Percentiles rank a stretch among this genome's conserved stretches.
Conservation (phyloP, 2,888 invertebrate genomes). For the Lasioglossum leucozonium region DNA sequence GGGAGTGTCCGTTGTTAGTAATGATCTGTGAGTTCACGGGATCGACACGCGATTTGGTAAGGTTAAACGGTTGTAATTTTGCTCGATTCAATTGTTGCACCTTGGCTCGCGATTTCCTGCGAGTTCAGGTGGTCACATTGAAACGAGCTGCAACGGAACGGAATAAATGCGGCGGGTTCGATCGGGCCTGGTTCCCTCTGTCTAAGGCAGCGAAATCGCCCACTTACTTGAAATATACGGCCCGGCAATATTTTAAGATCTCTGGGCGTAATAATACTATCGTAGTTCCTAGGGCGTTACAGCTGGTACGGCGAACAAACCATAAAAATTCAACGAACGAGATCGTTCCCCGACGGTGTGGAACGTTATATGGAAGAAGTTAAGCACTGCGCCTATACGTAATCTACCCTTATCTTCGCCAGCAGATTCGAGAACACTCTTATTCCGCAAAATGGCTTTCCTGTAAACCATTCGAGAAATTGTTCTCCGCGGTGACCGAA, state of each 20-base stretch:
- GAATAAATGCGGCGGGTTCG: slow-evolving; percentile 59
- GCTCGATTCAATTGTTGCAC: slow-evolving; percentile 4
- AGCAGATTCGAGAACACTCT: slow-evolving; percentile 60
- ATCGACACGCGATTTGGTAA: not conserved
- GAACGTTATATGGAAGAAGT: slow-evolving; percentile 64
- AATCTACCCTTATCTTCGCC: slow-evolving; percentile 64
- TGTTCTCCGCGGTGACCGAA: slow-evolving; percentile 18
- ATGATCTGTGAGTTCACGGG: not conserved
- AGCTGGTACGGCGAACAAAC: slow-evolving; percentile 67
- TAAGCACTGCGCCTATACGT: slow-evolving; percentile 62
- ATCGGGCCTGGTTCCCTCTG: slow-evolving; percentile 47
- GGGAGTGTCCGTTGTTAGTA: not conserved
- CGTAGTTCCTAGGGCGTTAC: slow-evolving; percentile 65
- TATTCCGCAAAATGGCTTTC: slow-evolving; percentile 47
- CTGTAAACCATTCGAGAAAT: slow-evolving; percentile 47
- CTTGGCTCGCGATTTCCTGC: slow-evolving; percentile 2
- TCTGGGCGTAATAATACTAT: slow-evolving; percentile 71
- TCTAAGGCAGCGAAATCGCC: slow-evolving; percentile 62
- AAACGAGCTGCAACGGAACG: slow-evolving; percentile 39
- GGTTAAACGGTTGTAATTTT: slow-evolving; percentile 4
- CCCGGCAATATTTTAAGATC: slow-evolving; percentile 71
- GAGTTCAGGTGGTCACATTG: slow-evolving; percentile 22
- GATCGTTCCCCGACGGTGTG: slow-evolving; percentile 53
- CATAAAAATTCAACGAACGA: slow-evolving; percentile 74
- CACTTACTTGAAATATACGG: slow-evolving; percentile 67